A percentile compares a stretch with the other conserved stretches of the same genome.
Evolutionary conservation across 1,140 invertebrate species (phyloP).

Genomic region (Musca vetustissima): DNA sequence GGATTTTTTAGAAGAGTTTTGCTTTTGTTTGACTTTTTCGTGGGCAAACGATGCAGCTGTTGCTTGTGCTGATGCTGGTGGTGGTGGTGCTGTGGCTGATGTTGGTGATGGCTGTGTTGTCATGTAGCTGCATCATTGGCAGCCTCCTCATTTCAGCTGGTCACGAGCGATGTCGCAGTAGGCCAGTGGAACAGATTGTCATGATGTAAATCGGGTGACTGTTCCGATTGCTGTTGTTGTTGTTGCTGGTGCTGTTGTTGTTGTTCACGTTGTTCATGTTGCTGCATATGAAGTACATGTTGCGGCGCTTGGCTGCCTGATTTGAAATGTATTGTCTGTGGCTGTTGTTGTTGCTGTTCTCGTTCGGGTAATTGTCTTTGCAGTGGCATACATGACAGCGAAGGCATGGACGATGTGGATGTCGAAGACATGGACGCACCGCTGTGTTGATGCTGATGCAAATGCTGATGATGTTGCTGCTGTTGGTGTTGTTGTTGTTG

Average conservation of each 20-base stretch:
- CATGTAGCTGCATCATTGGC: conserved; percentile 17
- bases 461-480: conserved; percentile 9
- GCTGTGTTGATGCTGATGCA: conserved; percentile 20
- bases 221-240: conserved; percentile 10
- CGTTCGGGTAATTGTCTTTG: conserved; percentile 15
- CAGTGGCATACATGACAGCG: conserved; percentile 5
- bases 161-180: conserved; percentile 46
- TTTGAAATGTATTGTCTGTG: conserved; percentile 2
- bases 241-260: background rate
- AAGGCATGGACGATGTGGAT: conserved; percentile 13
- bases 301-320: conserved; percentile 1
- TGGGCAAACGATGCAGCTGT: conserved; percentile 19
- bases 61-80: conserved; percentile 25
- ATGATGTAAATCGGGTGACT: conserved; percentile 20
- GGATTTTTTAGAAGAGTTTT: too few relatives aligned
- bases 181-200: conserved; percentile 39
- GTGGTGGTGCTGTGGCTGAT: conserved; percentile 2
- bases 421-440: conserved; percentile 14
- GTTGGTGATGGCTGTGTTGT: conserved; percentile 21
- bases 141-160: conserved; percentile 46
- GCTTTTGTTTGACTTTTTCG: background rate
- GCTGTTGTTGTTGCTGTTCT: too few relatives aligned
- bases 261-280: conserved; percentile 8
- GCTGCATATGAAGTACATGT: conserved; percentile 16
- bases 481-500: conserved; percentile 14